Conservation (phyloP, 30 jellyfish, hydroid and myxozoan species). For the Rhopilema esculentum region DNA sequence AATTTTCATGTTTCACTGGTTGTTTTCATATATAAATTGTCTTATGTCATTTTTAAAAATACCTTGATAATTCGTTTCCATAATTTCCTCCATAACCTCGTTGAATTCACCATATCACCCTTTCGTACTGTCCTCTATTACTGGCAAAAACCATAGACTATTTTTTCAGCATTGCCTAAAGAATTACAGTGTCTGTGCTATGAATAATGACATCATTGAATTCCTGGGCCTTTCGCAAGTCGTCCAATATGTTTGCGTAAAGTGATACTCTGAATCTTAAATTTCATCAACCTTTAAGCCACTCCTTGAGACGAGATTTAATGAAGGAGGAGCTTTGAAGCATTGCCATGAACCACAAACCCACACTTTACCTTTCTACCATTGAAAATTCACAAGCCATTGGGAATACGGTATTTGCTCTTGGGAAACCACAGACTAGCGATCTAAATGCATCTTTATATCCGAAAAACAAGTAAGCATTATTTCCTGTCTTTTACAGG, state of each 20-base stretch:
- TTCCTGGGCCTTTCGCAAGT: too few species aligned
- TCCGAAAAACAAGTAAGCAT: neutral
- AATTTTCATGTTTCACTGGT: too few species aligned
- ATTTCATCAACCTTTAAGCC: neutral
- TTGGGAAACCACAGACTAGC: neutral
- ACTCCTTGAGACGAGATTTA: neutral
- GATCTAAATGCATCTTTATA: neutral
- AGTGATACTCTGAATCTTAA: neutral
- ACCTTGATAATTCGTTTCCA: too few species aligned
- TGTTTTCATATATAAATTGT: too few species aligned
- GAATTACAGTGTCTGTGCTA: too few species aligned
- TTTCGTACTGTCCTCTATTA: too few species aligned
- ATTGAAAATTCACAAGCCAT: neutral
- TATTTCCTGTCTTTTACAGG: constrained; percentile 48
- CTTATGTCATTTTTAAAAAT: too few species aligned
- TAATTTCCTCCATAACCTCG: too few species aligned
- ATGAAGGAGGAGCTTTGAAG: neutral
- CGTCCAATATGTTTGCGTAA: neutral
- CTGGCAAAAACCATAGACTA: too few species aligned
- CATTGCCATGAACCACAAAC: neutral
- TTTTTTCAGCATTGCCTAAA: too few species aligned
- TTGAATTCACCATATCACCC: too few species aligned
- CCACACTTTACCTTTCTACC: neutral
- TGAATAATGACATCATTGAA: too few species aligned
- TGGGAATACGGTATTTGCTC: neutral